Base-by-base conservation (phyloP, 2,797 vertebrate genomes). In the Epinephelus malabaricus region DNA sequence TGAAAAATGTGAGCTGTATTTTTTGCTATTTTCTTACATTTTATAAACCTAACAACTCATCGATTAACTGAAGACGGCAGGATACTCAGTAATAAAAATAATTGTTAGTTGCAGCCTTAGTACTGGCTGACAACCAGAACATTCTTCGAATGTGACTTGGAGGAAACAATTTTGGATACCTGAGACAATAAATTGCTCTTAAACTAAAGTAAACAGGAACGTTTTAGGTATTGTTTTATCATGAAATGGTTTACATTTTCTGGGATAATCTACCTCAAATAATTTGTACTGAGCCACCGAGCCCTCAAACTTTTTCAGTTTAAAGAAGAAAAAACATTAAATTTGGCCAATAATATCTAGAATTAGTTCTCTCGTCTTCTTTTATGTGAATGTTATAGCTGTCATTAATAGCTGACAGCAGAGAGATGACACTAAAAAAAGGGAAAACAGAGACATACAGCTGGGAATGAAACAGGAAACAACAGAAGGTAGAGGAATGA, bases 171-270 rank as follows among this genome's bases (percentile, higher is more conserved):
- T 71, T 51, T 40, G 5, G 47, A 19, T 53, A 21, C n/a, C 19
- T 73, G 23, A 53, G 38, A 63, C 23, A 63, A 46, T 21, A 54
- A 54, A 27, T 70, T 13, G n/a, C 46, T 61, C 17, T 51, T 4
- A 60, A 71, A 69, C 13, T 3, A 19, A 47, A 46, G 6, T 19
- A 11, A 3, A 59, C 38, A 68, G 1, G 5, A 46, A 0, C 1
- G 4, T 5, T 56, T 6, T 50, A 21, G 5, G 10, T 45, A 27
- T 19, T 2, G 17, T 55, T 34, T 58, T 7, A 47, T 34, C 7
- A 43, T 69, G 9, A 47, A 23, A 47, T 47, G 25, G 27, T 63
- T 12, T 6, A 30, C 12, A 34, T 38, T 53, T 67, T 8, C n/a
- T 53, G n/a, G 38, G 21, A 62, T 45, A 5, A 45, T 21, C 8